A percentile compares a stretch with the other conserved stretches of the same genome.
Evolutionary conservation across 2,797 vertebrate species (phyloP).

Genomic region (Galaxias olidus): DNA sequence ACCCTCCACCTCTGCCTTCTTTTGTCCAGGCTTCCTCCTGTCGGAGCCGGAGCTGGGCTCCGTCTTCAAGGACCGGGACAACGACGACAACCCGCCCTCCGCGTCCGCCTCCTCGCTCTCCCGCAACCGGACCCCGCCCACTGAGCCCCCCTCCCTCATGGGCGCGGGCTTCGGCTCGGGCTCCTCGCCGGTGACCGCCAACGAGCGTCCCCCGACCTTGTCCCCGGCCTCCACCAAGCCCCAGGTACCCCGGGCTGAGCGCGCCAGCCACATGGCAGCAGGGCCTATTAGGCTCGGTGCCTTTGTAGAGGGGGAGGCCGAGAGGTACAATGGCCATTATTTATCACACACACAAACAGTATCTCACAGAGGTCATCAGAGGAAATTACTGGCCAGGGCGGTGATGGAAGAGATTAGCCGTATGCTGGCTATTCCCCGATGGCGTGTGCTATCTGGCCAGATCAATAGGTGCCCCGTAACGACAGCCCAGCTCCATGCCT

Average conservation of each 20-base stretch:
- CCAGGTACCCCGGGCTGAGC: slow-evolving; percentile 77
- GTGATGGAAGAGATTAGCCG: not conserved
- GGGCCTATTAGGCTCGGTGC: slow-evolving; percentile 52
- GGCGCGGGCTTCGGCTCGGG: slow-evolving; percentile 59
- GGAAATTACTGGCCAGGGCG: slow-evolving; percentile 31
- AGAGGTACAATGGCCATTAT: slow-evolving; percentile 50
- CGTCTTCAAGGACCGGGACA: slow-evolving; percentile 77
- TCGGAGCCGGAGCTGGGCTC: slow-evolving; percentile 77
- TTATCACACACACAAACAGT: slow-evolving; percentile 18
- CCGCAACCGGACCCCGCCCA: slow-evolving; percentile 50
- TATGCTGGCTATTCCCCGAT: slow-evolving; percentile 23
- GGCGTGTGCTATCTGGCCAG: slow-evolving; percentile 8
- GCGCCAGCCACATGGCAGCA: slow-evolving; percentile 15
- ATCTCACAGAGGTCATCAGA: slow-evolving; percentile 51
- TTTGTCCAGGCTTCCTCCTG: slow-evolving; percentile 58
- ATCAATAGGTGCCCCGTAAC: too few species aligned
- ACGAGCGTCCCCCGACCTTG: slow-evolving; percentile 82
- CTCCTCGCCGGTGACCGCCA: slow-evolving; percentile 76
- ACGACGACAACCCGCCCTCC: slow-evolving; percentile 64
- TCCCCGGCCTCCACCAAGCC: slow-evolving; percentile 81
- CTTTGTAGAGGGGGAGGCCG: slow-evolving; percentile 32
- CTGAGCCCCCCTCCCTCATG: slow-evolving; percentile 63
- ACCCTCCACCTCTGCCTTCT: slow-evolving; percentile 3
- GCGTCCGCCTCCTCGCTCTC: slow-evolving; percentile 53
- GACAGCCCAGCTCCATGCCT: slow-evolving; percentile 4